These are phyloP conservation scores for Drosophila fungiperda DNA, from an alignment of 2,888 invertebrate genomes.

Conservation along the genomic window DNA sequence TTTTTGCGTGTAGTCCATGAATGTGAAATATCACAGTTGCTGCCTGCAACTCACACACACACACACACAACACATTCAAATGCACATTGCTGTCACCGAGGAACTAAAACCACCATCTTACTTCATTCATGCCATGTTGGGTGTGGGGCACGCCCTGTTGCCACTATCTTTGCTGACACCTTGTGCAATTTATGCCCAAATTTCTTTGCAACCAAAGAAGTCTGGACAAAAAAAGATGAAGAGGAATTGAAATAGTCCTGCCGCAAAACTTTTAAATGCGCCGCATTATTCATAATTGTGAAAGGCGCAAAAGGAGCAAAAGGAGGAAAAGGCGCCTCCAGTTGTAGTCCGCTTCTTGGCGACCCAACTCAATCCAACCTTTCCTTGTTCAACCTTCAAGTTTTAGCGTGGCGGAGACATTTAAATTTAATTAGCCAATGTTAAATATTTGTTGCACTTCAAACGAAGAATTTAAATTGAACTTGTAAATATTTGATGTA, in stretches of 20 bases:
- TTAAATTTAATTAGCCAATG: slow-evolving; percentile 71
- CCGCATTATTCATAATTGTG: slow-evolving; percentile 75
- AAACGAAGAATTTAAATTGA: slow-evolving; percentile 69
- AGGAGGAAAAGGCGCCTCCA: slow-evolving; percentile 13
- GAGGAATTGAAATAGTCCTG: slow-evolving; percentile 14
- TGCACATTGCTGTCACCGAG: not conserved
- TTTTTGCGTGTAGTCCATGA: slow-evolving; percentile 58
- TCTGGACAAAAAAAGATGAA: slow-evolving; percentile 39
- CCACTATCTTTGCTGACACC: slow-evolving; percentile 72
- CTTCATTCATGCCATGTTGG: slow-evolving; percentile 35
- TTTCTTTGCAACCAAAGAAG: slow-evolving; percentile 43
- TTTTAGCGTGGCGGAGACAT: slow-evolving; percentile 36
- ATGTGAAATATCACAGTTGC: slow-evolving; percentile 65
- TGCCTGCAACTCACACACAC: slow-evolving; percentile 1
- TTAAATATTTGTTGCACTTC: slow-evolving; percentile 73
- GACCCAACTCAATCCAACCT: not conserved
- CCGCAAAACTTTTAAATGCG: slow-evolving; percentile 75
- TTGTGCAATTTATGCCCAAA: slow-evolving; percentile 72
- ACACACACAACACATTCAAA: not conserved
- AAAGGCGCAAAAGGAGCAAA: slow-evolving; percentile 20
- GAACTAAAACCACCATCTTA: slow-evolving; percentile 37
- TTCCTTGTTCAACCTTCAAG: not conserved
- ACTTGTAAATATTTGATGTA: slow-evolving; percentile 62
- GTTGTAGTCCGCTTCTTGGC: slow-evolving; percentile 9
- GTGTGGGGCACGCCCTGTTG: slow-evolving; percentile 30